Conservation (phyloP, 2,888 invertebrate genomes). For the Endotricha flammealis region DNA sequence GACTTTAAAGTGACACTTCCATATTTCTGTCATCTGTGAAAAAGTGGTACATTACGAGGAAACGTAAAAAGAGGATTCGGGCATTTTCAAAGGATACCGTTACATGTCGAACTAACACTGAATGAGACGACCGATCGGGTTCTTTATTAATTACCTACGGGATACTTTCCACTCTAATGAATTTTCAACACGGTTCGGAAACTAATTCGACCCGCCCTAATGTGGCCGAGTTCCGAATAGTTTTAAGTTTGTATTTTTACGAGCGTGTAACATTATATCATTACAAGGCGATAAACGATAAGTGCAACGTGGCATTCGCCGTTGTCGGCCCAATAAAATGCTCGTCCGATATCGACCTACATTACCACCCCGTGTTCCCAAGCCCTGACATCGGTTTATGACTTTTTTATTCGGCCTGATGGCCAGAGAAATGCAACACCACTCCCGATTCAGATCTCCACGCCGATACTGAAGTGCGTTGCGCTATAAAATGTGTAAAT, state of each 20-base stretch:
- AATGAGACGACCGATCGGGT: constrained; percentile 44
- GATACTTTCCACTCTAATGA: constrained; percentile 55
- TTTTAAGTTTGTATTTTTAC: constrained; percentile 61
- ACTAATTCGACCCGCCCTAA: constrained; percentile 46
- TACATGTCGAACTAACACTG: constrained; percentile 33
- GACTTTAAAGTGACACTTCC: too few species aligned
- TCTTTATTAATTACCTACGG: constrained; percentile 56
- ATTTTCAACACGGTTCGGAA: constrained; percentile 48
- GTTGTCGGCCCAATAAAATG: constrained; percentile 63
- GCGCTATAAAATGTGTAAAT: constrained; percentile 50
- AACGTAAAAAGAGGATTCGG: constrained; percentile 4
- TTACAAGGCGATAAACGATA: constrained; percentile 66
- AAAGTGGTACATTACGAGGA: too few species aligned
- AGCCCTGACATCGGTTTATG: constrained; percentile 71
- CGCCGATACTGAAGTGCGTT: constrained; percentile 46
- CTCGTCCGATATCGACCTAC: constrained; percentile 55
- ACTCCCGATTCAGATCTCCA: constrained; percentile 61
- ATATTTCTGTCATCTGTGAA: too few species aligned
- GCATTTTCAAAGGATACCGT: constrained; percentile 41
- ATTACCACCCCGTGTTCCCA: constrained; percentile 67
- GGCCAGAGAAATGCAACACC: constrained; percentile 68
- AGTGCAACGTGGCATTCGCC: constrained; percentile 62
- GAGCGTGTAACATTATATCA: constrained; percentile 66
- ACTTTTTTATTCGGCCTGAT: constrained; percentile 72
- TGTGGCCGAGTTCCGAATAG: constrained; percentile 36